Evolutionary conservation across 2,888 invertebrate species (phyloP).

Genomic region (Halictus quadricinctus): DNA sequence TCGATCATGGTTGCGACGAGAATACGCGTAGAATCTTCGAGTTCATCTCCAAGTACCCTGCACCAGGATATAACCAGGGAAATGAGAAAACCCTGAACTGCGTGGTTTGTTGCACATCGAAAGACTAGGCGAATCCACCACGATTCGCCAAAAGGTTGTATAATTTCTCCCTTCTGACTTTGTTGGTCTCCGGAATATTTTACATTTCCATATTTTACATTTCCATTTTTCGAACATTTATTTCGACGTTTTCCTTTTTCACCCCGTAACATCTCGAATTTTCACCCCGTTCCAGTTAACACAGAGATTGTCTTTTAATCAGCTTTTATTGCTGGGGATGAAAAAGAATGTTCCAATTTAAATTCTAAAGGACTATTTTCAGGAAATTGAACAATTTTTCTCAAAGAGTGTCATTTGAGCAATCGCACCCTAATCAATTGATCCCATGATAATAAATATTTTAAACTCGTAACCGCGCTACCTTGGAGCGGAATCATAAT

Average conservation of each 20-base stretch:
- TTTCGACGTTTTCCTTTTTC: too few relatives aligned
- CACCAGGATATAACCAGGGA: conserved; percentile 55
- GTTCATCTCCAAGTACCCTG: neutral
- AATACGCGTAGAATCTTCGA: conserved; percentile 17
- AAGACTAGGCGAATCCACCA: neutral
- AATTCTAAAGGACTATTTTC: neutral
- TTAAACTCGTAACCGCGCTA: neutral
- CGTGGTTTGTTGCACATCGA: conserved; percentile 26
- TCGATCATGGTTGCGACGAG: conserved; percentile 12
- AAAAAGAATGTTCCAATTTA: neutral
- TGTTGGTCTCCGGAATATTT: neutral
- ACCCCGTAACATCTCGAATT: too few relatives aligned
- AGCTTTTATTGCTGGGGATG: neutral
- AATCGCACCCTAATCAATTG: too few relatives aligned
- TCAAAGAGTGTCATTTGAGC: too few relatives aligned
- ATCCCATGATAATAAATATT: too few relatives aligned
- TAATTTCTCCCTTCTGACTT: neutral
- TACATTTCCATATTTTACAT: too few relatives aligned
- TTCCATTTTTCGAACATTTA: neutral
- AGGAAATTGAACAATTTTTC: neutral
- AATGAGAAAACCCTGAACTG: conserved; percentile 48
- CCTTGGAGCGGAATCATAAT: neutral
- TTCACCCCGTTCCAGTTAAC: too few relatives aligned
- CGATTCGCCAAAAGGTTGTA: neutral
- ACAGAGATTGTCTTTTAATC: too few relatives aligned